Base-by-base conservation (phyloP, 2,113 vertebrate genomes). In the Megaceryle torquata region DNA sequence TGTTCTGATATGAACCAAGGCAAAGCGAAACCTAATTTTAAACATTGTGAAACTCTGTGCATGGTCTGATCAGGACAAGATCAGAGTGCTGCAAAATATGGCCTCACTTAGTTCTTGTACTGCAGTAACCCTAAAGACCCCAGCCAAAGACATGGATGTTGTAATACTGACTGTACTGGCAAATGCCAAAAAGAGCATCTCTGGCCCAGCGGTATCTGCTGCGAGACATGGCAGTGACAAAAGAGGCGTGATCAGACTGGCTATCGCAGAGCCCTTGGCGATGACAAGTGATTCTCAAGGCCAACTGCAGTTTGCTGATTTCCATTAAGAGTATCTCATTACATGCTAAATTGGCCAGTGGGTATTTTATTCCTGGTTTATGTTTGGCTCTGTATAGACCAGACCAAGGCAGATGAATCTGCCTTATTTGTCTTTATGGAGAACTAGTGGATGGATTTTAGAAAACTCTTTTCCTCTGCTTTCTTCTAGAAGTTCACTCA, bases 311-410 rank as follows among this genome's bases (percentile, higher is more conserved):
- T 54, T 94, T 68, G 64, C 79, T 81, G 93, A 82, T 74, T 88
- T 54, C 86, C 84, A 79, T 92, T 68, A 83, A 74, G 87, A 92
- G 87, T 20, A 87, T 77, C 81, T 96, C 80, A 48, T 96, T 93
- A 68, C 72, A 75, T 60, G 64, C 72, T 88, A 69, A 84, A 84
- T 59, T 8, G 12, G 65, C 76, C 82, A 31, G 53, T 57, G 81
- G 54, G 37, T 63, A 10, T 86, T 91, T 93, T 82, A 57, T 61
- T 90, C 65, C 51, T 41, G 39, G n/a, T 77, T 91, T 83, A 13
- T 92, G 35, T 81, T 92, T 91, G 81, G 51, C 46, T 95, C 77
- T 60, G 26, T 68, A 19, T 11, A 79, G 69, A 79, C 48, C 53
- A 71, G 72, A 75, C 43, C 83, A 75, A 89, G 70, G 78, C 82